phyloP scores from a whole-genome alignment of 2,888 invertebrate genomes.

The Trachelus stipa region DNA sequence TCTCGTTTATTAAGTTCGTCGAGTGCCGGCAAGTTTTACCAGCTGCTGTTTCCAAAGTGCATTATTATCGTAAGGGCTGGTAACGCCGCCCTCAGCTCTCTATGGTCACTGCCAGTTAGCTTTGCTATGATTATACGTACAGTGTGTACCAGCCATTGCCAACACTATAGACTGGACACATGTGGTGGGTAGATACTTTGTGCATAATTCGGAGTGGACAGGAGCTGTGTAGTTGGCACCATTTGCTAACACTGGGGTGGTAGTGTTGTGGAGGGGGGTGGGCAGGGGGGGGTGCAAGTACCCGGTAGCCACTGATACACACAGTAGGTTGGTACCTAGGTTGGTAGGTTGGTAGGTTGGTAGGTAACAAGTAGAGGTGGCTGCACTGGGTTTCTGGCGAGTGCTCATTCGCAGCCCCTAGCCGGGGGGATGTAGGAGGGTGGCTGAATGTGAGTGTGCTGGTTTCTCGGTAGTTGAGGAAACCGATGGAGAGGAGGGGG shows the following conservation, averaged over 20 bases:
- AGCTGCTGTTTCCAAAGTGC: neutral
- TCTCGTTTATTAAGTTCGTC: neutral
- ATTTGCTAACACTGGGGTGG: neutral
- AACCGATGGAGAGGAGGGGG: neutral
- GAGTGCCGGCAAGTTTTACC: neutral
- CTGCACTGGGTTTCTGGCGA: neutral
- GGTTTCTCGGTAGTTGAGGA: neutral
- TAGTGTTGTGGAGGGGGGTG: no score
- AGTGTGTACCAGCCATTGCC: neutral
- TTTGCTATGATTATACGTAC: neutral
- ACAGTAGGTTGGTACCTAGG: neutral
- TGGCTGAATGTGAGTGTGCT: neutral
- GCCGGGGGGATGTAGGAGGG: neutral
- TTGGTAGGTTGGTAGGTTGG: neutral
- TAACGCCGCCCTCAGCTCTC: neutral
- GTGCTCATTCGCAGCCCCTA: slow-evolving; percentile 16
- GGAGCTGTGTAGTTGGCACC: neutral
- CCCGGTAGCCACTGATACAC: neutral
- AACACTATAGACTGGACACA: neutral
- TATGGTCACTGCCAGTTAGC: neutral
- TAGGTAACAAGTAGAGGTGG: neutral
- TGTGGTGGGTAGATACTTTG: neutral
- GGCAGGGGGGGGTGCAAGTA: neutral
- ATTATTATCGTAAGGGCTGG: neutral
- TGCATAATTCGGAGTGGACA: neutral